Base-by-base conservation (phyloP, 2,888 invertebrate genomes). In the Thyatira batis region DNA sequence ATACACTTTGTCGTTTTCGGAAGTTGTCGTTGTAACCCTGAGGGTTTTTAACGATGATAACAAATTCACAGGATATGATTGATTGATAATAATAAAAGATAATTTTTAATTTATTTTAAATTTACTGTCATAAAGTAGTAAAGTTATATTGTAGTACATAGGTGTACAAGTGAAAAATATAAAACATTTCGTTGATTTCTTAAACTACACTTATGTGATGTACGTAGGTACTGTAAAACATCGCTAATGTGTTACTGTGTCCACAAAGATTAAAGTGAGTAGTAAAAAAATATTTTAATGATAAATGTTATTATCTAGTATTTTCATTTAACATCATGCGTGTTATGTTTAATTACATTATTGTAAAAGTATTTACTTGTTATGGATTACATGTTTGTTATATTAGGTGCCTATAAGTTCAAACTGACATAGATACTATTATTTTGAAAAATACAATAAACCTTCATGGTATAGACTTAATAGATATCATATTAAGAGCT, bases 91-190 rank as follows among this genome's bases (percentile, higher is more conserved):
- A 44, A 11, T 44, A 20, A 21, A 45, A 21, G 23, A 21, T 23
- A 13, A 33, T 33, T 45, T 45, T 3, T 20, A 20, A 45, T 39
- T 39, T 53, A 53, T n/a, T n/a, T n/a, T 11, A 28, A n/a, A 60
- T 55, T 61, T 54, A 51, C 58, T 62, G 70, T 72, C 71, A 67
- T 65, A 69, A 58, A 60, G 49, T 60, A 63, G n/a, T n/a, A 70
- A 72, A 65, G 69, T 69, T 65, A 71, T 60, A 63, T 58, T 61
- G 52, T 69, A 71, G 74, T 84, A 83, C 76, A 84, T 83, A 81
- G 67, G 76, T 82, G 83, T 82, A 78, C 68, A 71, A 67, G 70
- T 77, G 73, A 75, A 76, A 74, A 76, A 77, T 80, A 80, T 73
- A 78, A 76, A 78, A 76, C 61, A 67, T 66, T 65, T 61, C 65